Evolutionary conservation across 2,888 invertebrate species (phyloP).

Genomic region (Altica lythri): DNA sequence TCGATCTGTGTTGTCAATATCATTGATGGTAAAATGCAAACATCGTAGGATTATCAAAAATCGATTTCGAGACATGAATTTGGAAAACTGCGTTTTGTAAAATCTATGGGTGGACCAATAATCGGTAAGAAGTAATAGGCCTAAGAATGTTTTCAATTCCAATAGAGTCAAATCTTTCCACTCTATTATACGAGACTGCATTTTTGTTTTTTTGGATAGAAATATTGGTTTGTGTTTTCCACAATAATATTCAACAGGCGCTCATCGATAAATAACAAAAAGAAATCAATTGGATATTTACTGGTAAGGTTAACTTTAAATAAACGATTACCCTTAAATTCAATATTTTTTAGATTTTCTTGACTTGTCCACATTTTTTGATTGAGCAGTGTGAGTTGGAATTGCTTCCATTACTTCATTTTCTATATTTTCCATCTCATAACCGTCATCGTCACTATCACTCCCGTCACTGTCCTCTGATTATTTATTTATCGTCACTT

Average conservation of each 20-base stretch:
- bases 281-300: background rate
- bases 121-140: too few relatives aligned
- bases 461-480: slow-evolving; percentile 1
- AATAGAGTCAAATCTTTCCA: background rate
- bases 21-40: too few relatives aligned
- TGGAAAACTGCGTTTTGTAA: too few relatives aligned
- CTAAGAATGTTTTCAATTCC: too few relatives aligned
- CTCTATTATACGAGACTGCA: background rate
- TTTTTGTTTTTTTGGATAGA: background rate
- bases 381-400: background rate
- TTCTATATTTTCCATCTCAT: background rate
- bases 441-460: background rate
- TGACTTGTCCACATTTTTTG: background rate
- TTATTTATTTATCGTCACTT: background rate
- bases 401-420: background rate
- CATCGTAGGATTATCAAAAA: too few relatives aligned
- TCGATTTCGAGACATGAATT: too few relatives aligned
- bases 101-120: too few relatives aligned
- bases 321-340: slow-evolving; percentile 1
- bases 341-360: background rate
- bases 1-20: too few relatives aligned
- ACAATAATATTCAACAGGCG: background rate
- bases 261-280: slow-evolving; percentile 1
- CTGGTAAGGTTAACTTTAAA: background rate
- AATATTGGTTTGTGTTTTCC: background rate